phyloP scores from a whole-genome alignment of 1,140 invertebrate genomes.

The Philotrypesis tridentata region DNA sequence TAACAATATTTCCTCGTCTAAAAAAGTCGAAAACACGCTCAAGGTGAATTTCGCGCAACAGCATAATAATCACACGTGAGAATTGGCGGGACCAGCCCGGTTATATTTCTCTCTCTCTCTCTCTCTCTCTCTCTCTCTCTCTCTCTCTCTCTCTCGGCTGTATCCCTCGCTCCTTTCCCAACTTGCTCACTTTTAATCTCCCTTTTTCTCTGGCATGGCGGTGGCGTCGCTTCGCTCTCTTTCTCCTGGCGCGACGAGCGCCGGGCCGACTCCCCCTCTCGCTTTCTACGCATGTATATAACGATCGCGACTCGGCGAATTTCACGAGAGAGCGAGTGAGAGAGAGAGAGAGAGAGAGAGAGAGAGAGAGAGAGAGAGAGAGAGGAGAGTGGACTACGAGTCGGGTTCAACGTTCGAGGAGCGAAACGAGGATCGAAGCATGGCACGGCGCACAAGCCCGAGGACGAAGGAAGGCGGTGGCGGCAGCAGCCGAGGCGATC shows the following conservation, averaged over 20 bases:
- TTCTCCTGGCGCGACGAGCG: neutral
- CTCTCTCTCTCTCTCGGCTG: neutral
- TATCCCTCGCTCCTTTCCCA: neutral
- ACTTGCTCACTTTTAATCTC: constrained; percentile 21
- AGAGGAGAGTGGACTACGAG: constrained; percentile 3
- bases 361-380: neutral
- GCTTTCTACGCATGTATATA: constrained; percentile 25
- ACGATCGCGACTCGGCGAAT: constrained; percentile 14
- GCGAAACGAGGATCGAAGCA: constrained; percentile 27
- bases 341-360: neutral
- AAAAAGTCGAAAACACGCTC: neutral
- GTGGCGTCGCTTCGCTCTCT: neutral
- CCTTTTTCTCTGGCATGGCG: neutral
- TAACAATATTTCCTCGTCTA: neutral
- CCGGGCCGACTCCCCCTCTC: neutral
- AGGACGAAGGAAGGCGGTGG: constrained; percentile 43
- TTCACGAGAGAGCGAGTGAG: neutral
- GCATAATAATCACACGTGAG: constrained; percentile 19
- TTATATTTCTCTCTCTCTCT: neutral
- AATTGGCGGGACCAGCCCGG: neutral
- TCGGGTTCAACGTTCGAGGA: constrained; percentile 18
- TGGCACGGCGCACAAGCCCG: constrained; percentile 13
- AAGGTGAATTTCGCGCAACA: neutral
- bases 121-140: neutral
- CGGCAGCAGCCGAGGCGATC: constrained; percentile 15